Conservation (phyloP, 2,888 invertebrate genomes). For the Pediacus dermestoides region DNA sequence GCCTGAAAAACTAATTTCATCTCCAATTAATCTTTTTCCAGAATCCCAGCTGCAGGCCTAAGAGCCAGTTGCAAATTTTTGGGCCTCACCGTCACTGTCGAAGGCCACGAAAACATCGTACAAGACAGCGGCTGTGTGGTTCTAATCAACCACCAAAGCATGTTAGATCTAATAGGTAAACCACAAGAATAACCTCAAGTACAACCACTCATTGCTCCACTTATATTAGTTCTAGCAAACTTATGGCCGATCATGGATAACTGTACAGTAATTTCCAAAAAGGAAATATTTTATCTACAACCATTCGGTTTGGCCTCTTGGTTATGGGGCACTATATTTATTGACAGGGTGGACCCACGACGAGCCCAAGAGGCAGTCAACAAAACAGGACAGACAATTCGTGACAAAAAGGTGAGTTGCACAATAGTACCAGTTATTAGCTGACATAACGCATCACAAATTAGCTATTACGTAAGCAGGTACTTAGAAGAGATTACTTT, state of each 20-base stretch:
- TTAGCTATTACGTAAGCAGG: too few relatives aligned
- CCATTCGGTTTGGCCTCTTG: conserved; percentile 82
- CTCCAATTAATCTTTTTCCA: conserved; percentile 43
- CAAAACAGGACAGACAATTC: conserved; percentile 65
- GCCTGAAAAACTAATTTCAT: conserved; percentile 4
- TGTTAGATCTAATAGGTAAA: conserved; percentile 80
- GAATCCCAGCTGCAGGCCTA: conserved; percentile 67
- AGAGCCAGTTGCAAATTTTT: conserved; percentile 55
- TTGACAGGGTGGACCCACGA: conserved; percentile 69
- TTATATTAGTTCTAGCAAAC: conserved; percentile 68
- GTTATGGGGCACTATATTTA: conserved; percentile 87
- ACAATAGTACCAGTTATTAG: too few relatives aligned
- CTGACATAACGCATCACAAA: too few relatives aligned
- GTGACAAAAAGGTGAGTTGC: conserved; percentile 57
- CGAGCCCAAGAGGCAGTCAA: conserved; percentile 72
- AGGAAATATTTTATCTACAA: conserved; percentile 74
- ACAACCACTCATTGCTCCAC: conserved; percentile 20
- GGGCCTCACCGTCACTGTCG: conserved; percentile 69
- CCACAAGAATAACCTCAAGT: background rate
- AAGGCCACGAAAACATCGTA: conserved; percentile 72
- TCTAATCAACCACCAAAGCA: conserved; percentile 86
- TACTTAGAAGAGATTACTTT: too few relatives aligned
- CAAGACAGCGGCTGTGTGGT: conserved; percentile 74
- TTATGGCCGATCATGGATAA: conserved; percentile 79
- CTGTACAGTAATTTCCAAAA: conserved; percentile 80